Conservation (phyloP, 2,888 invertebrate species). For the Myopa tessellatipennis region DNA sequence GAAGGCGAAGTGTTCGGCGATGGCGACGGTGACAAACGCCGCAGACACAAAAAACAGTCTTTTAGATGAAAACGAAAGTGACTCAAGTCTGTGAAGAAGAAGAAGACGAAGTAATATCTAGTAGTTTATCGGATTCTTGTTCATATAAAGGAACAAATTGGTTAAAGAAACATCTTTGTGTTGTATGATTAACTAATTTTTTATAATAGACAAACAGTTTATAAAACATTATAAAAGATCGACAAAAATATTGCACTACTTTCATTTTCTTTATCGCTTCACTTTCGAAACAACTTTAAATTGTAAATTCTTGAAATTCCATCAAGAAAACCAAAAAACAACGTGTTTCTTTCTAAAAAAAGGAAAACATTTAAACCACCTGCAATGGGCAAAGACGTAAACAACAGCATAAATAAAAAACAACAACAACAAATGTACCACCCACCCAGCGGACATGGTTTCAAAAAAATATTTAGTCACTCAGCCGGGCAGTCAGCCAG, state of each 20-base stretch:
- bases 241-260: not conserved
- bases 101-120: too few relatives aligned
- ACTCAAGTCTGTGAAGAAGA: not conserved
- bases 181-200: too few relatives aligned
- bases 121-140: too few relatives aligned
- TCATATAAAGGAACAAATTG: too few relatives aligned
- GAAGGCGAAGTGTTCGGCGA: not conserved
- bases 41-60: not conserved
- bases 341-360: not conserved
- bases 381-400: not conserved
- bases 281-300: not conserved
- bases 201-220: too few relatives aligned
- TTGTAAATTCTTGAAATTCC: conserved; percentile 1
- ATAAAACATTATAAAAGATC: too few relatives aligned
- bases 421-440: not conserved
- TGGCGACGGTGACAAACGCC: not conserved
- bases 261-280: not conserved
- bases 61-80: not conserved
- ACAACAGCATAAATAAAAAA: conserved; percentile 13
- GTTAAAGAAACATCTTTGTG: too few relatives aligned
- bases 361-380: not conserved
- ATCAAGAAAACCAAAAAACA: not conserved
- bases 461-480: not conserved
- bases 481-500: conserved; percentile 21
- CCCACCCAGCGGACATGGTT: not conserved